Evolutionary conservation across 2,888 invertebrate species (phyloP), one percentile per base, ranked within the genome.

Genomic region (Drosophila putrida): DNA sequence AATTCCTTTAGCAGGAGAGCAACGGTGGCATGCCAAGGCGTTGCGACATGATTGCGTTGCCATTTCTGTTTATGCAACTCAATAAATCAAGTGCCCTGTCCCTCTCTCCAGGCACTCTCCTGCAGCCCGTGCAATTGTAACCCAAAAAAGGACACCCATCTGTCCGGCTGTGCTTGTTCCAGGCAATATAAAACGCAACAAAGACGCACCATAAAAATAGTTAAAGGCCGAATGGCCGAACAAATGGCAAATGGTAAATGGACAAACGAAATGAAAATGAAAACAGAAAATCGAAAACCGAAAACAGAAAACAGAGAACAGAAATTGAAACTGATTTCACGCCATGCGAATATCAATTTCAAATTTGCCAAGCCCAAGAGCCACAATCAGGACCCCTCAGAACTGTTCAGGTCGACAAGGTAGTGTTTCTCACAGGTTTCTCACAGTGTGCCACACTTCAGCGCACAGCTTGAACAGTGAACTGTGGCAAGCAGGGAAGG

Each of bases 1-100:
- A 73, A 82, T 76, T 80, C 80, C 63, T 62, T 59, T 11, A 44
- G 57, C 54, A 43, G 31, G 38, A 28, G 51, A 27, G 41, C 39
- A 15, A 28, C 54, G 51, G 50, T 31, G 44, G 71, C 50, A 70
- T 59, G 63, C 60, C 58, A 61, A 67, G 66, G 79, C 71, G 80
- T 66, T 73, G 73, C 80, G 81, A 86, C 86, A 88, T 91, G 90
- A 91, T 90, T 91, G 88, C 86, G 84, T 86, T 90, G 90, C 90
- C 90, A 84, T 87, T 90, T 88, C 89, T 90, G 89, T 91, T 91
- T 90, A 91, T 90, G 88, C 88, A 90, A 90, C 90, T 91, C 91
- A 88, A 91, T 91, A 91, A 91, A 91, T 91, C 91, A 91, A 78
- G 78, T 88, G 80, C 54, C 89, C 62, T 49, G 35, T 2, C 1